These are phyloP conservation scores for Muricea muricata DNA, from an alignment of 92 coral and sea anemone species.

Conservation along the genomic window DNA sequence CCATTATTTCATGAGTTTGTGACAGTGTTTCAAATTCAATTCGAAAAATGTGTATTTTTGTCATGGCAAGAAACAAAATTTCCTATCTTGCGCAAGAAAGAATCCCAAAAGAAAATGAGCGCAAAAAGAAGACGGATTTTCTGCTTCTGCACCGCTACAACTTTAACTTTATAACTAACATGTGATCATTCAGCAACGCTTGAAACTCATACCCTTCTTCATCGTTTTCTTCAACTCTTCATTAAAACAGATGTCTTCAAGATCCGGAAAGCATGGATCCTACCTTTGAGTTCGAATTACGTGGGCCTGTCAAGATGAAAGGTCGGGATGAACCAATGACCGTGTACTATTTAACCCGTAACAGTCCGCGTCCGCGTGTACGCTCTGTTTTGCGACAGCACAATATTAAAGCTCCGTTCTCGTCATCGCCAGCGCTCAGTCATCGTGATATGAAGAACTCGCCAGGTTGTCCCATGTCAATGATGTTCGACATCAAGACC, in stretches of 20 bases:
- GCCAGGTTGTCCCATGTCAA: slow-evolving; percentile 29
- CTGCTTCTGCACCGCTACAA: too few relatives aligned
- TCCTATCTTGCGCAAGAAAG: too few relatives aligned
- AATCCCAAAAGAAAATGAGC: too few relatives aligned
- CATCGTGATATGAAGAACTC: slow-evolving; percentile 16
- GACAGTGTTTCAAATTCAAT: too few relatives aligned
- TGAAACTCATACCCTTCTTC: too few relatives aligned
- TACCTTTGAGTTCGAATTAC: slow-evolving; percentile 81
- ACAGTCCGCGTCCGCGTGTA: slow-evolving; percentile 23
- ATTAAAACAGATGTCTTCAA: slow-evolving; percentile 78
- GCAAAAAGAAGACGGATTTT: too few relatives aligned
- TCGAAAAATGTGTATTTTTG: too few relatives aligned
- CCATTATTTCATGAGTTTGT: too few relatives aligned
- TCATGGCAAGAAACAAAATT: too few relatives aligned
- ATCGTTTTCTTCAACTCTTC: too few relatives aligned
- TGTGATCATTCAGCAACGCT: too few relatives aligned
- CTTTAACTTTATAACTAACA: too few relatives aligned
- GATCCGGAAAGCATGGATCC: slow-evolving; percentile 73
- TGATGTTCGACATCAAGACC: not conserved
- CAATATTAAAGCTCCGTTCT: slow-evolving; percentile 29
- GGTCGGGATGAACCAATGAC: slow-evolving; percentile 96
- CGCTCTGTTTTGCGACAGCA: slow-evolving; percentile 32
- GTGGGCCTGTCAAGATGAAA: slow-evolving; percentile 97
- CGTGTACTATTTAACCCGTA: slow-evolving; percentile 39
- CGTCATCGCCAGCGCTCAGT: slow-evolving; percentile 8